Evolutionary conservation across 92 coral and sea anemone genomes (phyloP).

Genomic region (Umimayanthus kanabou): DNA sequence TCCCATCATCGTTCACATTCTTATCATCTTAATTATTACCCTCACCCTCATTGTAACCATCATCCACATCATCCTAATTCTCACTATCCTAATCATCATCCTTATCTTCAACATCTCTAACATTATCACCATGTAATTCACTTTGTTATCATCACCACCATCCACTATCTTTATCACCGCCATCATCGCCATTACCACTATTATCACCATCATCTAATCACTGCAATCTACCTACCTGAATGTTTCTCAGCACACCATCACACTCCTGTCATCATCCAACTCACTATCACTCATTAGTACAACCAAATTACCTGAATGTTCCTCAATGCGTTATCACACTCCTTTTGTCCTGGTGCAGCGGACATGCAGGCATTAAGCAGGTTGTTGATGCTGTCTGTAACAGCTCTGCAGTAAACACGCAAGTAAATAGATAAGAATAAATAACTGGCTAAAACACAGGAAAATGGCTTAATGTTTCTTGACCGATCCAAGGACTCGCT

Average conservation of each 20-base stretch:
- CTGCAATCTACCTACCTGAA: slow-evolving; percentile 62
- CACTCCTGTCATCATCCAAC: slow-evolving; percentile 83
- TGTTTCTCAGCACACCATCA: slow-evolving; percentile 88
- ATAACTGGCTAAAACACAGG: background rate
- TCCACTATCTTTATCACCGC: background rate
- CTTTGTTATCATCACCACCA: too few species aligned
- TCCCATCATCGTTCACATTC: too few species aligned
- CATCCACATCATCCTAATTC: too few species aligned
- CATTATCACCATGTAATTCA: background rate
- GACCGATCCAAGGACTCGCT: too few species aligned
- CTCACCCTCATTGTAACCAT: too few species aligned
- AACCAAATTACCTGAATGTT: slow-evolving; percentile 80
- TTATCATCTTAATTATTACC: too few species aligned
- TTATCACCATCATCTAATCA: background rate
- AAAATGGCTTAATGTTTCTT: too few species aligned
- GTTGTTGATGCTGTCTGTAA: slow-evolving; percentile 96
- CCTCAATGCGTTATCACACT: slow-evolving; percentile 94
- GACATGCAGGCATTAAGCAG: slow-evolving; percentile 97
- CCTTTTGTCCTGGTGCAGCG: slow-evolving; percentile 99
- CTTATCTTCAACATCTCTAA: too few species aligned
- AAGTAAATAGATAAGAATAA: background rate
- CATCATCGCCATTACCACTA: background rate
- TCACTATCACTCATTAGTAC: background rate
- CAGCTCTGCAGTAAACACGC: slow-evolving; percentile 66
- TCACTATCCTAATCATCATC: too few species aligned